A percentile compares a stretch with the other conserved stretches of the same genome.
These are phyloP conservation scores for Horisme vitalbata DNA, from an alignment of 2,888 invertebrate species.

Conservation along the genomic window DNA sequence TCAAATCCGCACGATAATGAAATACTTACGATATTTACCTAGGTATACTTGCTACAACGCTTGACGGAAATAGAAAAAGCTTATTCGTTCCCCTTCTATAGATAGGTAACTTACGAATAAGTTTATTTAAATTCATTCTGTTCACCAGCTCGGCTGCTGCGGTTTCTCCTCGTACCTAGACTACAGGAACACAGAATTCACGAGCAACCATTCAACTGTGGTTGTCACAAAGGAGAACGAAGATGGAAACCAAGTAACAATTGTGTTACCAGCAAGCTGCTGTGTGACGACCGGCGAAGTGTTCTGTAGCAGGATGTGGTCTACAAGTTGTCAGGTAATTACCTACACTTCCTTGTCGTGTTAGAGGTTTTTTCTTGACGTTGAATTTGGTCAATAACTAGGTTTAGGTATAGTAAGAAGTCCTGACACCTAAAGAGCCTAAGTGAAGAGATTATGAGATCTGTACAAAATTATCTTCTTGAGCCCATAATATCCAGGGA, in stretches of 20 bases:
- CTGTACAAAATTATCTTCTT: too few species aligned
- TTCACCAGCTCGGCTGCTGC: slow-evolving; percentile 66
- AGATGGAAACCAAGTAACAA: slow-evolving; percentile 37
- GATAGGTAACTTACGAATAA: too few species aligned
- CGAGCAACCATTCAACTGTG: slow-evolving; percentile 51
- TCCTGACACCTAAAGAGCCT: too few species aligned
- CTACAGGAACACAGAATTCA: slow-evolving; percentile 57
- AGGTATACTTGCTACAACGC: too few species aligned
- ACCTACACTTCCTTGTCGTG: neutral
- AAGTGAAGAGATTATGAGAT: too few species aligned
- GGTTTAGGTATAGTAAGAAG: too few species aligned
- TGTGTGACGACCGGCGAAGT: slow-evolving; percentile 43
- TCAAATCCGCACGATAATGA: too few species aligned
- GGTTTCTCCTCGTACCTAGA: slow-evolving; percentile 61
- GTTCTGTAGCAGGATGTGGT: slow-evolving; percentile 51
- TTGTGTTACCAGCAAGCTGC: slow-evolving; percentile 58
- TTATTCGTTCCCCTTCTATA: too few species aligned
- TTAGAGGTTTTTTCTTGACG: neutral
- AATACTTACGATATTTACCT: too few species aligned
- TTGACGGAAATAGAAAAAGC: too few species aligned
- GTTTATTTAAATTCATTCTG: neutral
- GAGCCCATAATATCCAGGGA: too few species aligned
- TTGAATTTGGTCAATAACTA: too few species aligned
- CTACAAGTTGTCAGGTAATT: slow-evolving; percentile 54
- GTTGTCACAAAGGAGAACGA: slow-evolving; percentile 44